These are phyloP conservation scores for Triplophysa bombifrons DNA, from an alignment of 2,797 vertebrate species.

Conservation along the genomic window DNA sequence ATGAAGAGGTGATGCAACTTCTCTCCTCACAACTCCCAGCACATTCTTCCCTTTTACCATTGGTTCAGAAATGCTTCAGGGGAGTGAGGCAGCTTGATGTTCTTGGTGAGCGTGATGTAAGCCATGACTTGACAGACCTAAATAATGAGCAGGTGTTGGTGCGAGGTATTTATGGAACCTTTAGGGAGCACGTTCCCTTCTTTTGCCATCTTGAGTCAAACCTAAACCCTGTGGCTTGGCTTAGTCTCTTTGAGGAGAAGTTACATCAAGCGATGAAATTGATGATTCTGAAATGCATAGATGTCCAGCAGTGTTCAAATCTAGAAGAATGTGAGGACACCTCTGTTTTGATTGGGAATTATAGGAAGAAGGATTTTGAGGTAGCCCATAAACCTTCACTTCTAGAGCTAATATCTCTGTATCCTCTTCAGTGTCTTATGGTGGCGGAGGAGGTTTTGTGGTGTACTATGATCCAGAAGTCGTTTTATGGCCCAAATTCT, in stretches of 20 bases:
- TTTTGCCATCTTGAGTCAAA: constrained; percentile 65
- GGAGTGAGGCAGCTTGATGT: constrained; percentile 73
- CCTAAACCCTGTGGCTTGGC: constrained; percentile 73
- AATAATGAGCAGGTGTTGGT: constrained; percentile 57
- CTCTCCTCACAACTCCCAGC: constrained; percentile 66
- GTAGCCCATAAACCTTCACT: constrained; percentile 34
- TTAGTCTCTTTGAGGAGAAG: constrained; percentile 74
- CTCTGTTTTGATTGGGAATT: constrained; percentile 20
- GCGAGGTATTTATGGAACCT: constrained; percentile 68
- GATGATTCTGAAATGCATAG: constrained; percentile 69
- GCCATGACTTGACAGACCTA: constrained; percentile 14
- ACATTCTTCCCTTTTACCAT: constrained; percentile 65
- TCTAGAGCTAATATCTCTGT: constrained; percentile 67
- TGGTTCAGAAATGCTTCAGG: constrained; percentile 79
- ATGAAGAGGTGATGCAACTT: constrained; percentile 78
- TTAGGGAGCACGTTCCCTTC: constrained; percentile 77
- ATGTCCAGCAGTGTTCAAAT: constrained; percentile 59
- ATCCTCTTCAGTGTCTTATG: constrained; percentile 84
- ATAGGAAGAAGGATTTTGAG: constrained; percentile 3
- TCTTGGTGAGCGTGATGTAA: constrained; percentile 26
- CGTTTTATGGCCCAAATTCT: constrained; percentile 56
- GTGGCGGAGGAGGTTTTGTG: constrained; percentile 81
- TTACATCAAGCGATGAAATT: constrained; percentile 70
- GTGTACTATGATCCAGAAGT: constrained; percentile 67
- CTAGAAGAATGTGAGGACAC: constrained; percentile 27